Evolutionary conservation across 2,113 vertebrate species (phyloP), one percentile per base, ranked within the genome.

Genomic region (Brienomyrus brachyistius): DNA sequence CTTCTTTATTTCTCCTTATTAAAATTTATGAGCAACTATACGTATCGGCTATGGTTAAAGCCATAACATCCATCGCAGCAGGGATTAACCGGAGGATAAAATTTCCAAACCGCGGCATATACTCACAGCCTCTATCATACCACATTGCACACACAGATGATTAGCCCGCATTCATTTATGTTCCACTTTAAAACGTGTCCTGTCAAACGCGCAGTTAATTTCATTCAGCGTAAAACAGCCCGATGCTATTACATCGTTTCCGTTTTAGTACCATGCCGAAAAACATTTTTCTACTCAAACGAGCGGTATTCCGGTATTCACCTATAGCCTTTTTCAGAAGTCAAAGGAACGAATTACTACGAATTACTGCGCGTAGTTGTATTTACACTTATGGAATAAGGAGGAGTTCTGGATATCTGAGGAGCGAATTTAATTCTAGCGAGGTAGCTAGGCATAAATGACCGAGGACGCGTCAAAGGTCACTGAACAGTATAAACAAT

Each of bases 401-500:
- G 35, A 83, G 31, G n/a, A 89, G 88, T 89, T 89, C 50, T 40
- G 77, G 35, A 40, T 89, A 31, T 89, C 21, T 52, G 70, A 35
- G 70, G 17, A 59, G 17, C 50, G 31, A 27, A 43, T 89, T 82
- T 89, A 89, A 89, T 51, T 77, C 43, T 19, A 31, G 74, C 88
- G 35, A 84, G 77, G 70, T 62, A 59, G 88, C 74, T 54, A 51
- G 5, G 54, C 88, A 83, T 84, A 84, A 83, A 89, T 84, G 89
- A 89, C 77, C 77, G 89, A 89, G 74, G 70, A 89, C 47, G 70
- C 88, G 70, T 89, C 66, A 89, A 89, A 89, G 77, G 88, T 89
- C 88, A 77, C 83, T 89, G 80, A 84, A 89, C 70, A 89, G 35
- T 27, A 51, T 43, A 40, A 59, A 54, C 70, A 89, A 88, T 92